phyloP scores from a whole-genome alignment of 1,140 invertebrate species.

The Drosophila subpulchrella region DNA sequence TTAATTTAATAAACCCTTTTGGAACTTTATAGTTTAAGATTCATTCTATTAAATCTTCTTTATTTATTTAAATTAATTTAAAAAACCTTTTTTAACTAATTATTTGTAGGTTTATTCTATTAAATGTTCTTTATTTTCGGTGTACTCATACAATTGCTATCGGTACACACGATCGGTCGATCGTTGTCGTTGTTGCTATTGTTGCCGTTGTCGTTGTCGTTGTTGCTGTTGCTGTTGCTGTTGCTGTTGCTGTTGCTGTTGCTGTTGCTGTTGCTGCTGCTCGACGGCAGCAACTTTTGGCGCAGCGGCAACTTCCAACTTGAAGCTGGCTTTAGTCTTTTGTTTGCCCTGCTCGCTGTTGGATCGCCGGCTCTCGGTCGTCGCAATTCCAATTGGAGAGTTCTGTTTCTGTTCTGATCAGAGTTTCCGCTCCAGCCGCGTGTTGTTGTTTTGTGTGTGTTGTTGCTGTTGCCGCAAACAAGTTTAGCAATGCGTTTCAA shows the following conservation, averaged over 20 bases:
- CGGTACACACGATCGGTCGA: slow-evolving; percentile 45
- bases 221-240: slow-evolving; percentile 35
- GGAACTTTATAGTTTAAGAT: too few species aligned
- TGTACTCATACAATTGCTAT: slow-evolving; percentile 39
- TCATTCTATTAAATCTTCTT: too few species aligned
- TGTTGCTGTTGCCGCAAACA: slow-evolving; percentile 51
- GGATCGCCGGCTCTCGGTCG: slow-evolving; percentile 50
- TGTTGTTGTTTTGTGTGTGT: slow-evolving; percentile 20
- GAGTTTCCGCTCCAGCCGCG: slow-evolving; percentile 23
- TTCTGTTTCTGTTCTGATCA: slow-evolving; percentile 50
- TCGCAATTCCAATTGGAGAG: slow-evolving; percentile 39
- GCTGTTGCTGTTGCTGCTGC: slow-evolving; percentile 43
- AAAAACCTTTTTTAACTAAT: too few species aligned
- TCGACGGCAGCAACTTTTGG: slow-evolving; percentile 50
- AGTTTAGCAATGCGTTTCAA: slow-evolving; percentile 74
- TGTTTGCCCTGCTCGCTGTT: slow-evolving; percentile 55
- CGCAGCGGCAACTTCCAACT: slow-evolving; percentile 63
- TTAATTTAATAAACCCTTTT: too few species aligned
- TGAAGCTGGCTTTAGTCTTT: slow-evolving; percentile 65
- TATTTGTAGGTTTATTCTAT: background rate
- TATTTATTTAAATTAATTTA: too few species aligned
- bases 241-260: slow-evolving; percentile 29
- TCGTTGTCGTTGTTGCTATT: slow-evolving; percentile 43
- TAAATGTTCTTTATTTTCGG: background rate
- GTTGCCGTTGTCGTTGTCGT: slow-evolving; percentile 32